Percentiles rank a stretch among this genome's conserved stretches.
phyloP scores from a whole-genome alignment of 64 coral and sea anemone genomes.

The Platygyra sinensis region DNA sequence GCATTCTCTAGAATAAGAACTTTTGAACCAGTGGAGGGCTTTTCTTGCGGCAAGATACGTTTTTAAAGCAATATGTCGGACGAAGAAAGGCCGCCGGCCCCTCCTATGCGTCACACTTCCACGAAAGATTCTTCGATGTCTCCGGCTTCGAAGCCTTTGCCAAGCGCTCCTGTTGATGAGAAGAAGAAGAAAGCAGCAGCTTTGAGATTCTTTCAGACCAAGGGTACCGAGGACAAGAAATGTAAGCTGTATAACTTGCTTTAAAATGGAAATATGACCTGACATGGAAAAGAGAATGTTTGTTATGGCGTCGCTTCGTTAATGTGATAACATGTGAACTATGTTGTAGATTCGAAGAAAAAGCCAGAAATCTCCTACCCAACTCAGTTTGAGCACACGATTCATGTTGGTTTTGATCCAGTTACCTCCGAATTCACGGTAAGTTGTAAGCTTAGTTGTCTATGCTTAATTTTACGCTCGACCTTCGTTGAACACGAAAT shows the following conservation, averaged over 20 bases:
- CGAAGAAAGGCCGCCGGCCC: conserved; percentile 97
- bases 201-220: conserved; percentile 88
- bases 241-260: conserved; percentile 52
- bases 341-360: conserved; percentile 95
- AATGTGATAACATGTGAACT: conserved; percentile 59
- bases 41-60: conserved; percentile 3
- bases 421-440: conserved; percentile 99
- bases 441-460: conserved; percentile 30
- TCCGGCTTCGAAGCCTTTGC: conserved; percentile 94
- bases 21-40: conserved; percentile 19
- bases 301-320: conserved; percentile 48
- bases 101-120: conserved; percentile 93
- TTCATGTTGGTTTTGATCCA: conserved; percentile 99
- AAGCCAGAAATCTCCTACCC: conserved; percentile 98
- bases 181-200: conserved; percentile 98
- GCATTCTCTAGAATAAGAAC: conserved; percentile 16
- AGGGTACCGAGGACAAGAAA: conserved; percentile 54
- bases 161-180: conserved; percentile 93
- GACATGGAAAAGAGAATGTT: conserved; percentile 9
- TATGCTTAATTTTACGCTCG: not conserved
- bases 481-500: not conserved
- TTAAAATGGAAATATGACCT: not conserved
- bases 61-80: conserved; percentile 83
- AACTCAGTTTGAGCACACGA: conserved; percentile 99
- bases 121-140: conserved; percentile 82